Evolutionary conservation across 2,888 invertebrate species (phyloP), one percentile per base, ranked within the genome.

Genomic region (Parnassius glacialis): DNA sequence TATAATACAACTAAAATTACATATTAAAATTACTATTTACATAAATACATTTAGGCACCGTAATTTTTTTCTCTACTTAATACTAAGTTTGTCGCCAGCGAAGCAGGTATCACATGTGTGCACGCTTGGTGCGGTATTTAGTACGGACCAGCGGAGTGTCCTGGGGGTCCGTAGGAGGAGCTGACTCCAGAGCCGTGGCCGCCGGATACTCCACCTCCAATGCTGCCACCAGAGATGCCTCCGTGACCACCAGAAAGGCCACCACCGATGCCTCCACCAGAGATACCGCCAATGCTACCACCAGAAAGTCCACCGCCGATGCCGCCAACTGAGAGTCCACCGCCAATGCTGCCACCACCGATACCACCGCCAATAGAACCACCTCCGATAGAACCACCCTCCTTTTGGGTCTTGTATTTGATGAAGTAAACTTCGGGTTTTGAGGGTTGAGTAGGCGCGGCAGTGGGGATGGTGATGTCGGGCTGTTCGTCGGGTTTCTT

Each of bases 341-440:
- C 73, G 45, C 73, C 74, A 44, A 62, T 61, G 20, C 20, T 20
- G 58, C 75, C 75, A 41, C 76, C 75, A 53, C 78, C 79, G 57
- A 75, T 64, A 55, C 68, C 71, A 64, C 75, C 73, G 45, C 73
- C 74, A 44, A 62, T 61, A 34, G 77, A 69, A 48, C 78, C 74
- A 52, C 78, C 77, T 55, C 70, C 72, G 71, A 76, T 70, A 64
- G 81, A 80, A 66, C 86, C 87, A 68, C 86, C 80, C 62, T 92
- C 90, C 80, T 92, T 92, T 92, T 95, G 95, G 75, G 95, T 94
- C 93, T 95, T 95, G 93, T 96, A 96, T 74, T 95, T 94, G 94
- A 96, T 96, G 93, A 96, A 96, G 94, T 96, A 96, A 70, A 95
- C 96, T 85, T 96, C 95, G 72, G 96, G 95, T 85, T 96, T 96